A percentile compares a stretch with the other conserved stretches of the same genome.
phyloP scores from a whole-genome alignment of 2,113 vertebrate genomes.

The Maccullochella peelii region DNA sequence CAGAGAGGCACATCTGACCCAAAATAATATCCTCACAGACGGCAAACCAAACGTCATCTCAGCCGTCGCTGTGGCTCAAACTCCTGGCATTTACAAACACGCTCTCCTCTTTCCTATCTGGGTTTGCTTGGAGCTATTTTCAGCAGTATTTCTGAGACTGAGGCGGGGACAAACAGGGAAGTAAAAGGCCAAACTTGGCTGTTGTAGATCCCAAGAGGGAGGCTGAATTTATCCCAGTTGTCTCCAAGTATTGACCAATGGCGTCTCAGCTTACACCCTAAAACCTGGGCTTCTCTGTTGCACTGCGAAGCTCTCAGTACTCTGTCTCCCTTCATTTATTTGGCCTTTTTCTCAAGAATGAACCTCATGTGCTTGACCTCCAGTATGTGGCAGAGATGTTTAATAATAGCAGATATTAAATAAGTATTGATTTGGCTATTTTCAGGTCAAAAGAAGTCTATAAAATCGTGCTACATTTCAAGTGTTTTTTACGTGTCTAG shows the following conservation, averaged over 20 bases:
- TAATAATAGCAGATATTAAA: slow-evolving; percentile 17
- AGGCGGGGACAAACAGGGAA: slow-evolving; percentile 15
- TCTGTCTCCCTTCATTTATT: background rate
- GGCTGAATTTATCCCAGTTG: slow-evolving; percentile 58
- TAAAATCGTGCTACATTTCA: background rate
- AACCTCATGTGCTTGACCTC: background rate
- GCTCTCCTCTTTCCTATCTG: background rate
- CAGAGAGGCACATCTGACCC: slow-evolving; percentile 62
- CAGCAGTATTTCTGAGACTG: slow-evolving; percentile 51
- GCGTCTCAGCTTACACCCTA: slow-evolving; percentile 45
- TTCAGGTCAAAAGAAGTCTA: background rate
- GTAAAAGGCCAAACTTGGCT: slow-evolving; percentile 64
- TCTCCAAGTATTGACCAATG: slow-evolving; percentile 54
- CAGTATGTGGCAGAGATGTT: background rate
- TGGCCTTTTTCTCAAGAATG: background rate
- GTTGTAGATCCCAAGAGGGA: slow-evolving; percentile 61
- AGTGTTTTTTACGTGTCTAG: background rate
- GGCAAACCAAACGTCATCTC: slow-evolving; percentile 20
- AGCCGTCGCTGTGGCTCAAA: background rate
- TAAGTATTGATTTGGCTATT: slow-evolving; percentile 7
- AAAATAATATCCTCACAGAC: slow-evolving; percentile 47
- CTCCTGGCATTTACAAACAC: slow-evolving; percentile 29
- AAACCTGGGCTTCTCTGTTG: slow-evolving; percentile 32
- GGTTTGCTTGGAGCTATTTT: slow-evolving; percentile 58
- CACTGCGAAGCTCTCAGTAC: slow-evolving; percentile 1